These are phyloP conservation scores for Catamblyrhynchus diadema DNA, from an alignment of 2,797 vertebrate genomes.

Conservation along the genomic window DNA sequence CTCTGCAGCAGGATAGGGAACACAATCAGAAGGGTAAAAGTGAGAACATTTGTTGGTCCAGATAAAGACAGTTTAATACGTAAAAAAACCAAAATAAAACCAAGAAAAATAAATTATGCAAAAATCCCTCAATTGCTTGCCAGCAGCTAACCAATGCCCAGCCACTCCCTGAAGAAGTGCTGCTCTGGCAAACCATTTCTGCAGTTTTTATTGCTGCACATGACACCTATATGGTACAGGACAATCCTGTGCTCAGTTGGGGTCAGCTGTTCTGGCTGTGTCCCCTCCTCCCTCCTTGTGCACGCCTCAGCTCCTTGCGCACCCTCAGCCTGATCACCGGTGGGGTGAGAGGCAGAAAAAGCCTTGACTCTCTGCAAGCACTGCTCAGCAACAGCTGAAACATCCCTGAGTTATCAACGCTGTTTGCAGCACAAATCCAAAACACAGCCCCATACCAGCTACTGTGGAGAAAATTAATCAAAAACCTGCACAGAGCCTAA, in stretches of 20 bases:
- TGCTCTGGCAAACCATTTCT: not conserved
- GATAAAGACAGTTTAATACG: not conserved
- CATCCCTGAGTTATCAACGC: not conserved
- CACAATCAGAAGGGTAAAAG: not conserved
- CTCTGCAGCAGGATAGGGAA: not conserved
- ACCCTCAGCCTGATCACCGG: not conserved
- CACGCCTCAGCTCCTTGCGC: no score
- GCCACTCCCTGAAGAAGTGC: not conserved
- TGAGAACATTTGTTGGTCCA: not conserved
- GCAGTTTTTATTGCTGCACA: not conserved
- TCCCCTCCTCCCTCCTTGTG: not conserved
- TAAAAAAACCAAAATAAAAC: not conserved
- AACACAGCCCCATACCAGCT: not conserved
- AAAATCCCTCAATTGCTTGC: rapidly evolving
- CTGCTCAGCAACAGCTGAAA: not conserved
- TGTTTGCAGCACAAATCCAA: not conserved
- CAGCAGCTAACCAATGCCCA: not conserved
- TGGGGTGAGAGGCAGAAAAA: not conserved
- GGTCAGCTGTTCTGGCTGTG: not conserved
- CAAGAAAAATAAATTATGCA: not conserved
- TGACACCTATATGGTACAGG: rapidly evolving
- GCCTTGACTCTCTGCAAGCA: not conserved
- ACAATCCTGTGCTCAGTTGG: not conserved
- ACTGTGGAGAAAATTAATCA: not conserved
- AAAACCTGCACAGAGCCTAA: not conserved